Conservation (phyloP, 2,113 vertebrate genomes). For the Desmodus rotundus region DNA sequence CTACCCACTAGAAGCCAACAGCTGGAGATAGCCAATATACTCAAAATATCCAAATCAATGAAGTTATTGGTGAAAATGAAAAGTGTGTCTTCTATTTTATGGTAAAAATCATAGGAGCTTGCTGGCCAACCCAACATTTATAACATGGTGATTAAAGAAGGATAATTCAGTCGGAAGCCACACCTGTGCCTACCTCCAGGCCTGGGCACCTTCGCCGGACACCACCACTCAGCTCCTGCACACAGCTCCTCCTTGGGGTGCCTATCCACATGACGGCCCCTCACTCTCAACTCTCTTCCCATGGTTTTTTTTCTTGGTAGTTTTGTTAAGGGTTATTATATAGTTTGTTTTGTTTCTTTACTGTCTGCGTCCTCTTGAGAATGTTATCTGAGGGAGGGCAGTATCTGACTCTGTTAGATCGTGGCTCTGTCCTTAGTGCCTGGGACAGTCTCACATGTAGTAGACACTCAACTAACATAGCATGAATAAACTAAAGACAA, state of each 20-base stretch:
- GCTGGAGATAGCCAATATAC: too few relatives aligned
- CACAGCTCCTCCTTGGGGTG: rapidly evolving
- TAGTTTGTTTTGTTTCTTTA: not conserved
- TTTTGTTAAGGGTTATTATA: rapidly evolving
- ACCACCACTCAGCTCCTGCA: not conserved
- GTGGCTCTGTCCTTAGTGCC: not conserved
- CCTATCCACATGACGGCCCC: rapidly evolving
- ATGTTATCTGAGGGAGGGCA: not conserved
- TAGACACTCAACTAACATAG: rapidly evolving
- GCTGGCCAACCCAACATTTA: too few relatives aligned
- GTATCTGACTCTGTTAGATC: too few relatives aligned
- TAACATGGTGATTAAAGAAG: not conserved
- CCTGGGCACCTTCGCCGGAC: rapidly evolving
- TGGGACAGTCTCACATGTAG: rapidly evolving
- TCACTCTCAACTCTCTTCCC: not conserved
- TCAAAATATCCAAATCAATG: too few relatives aligned
- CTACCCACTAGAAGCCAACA: too few relatives aligned
- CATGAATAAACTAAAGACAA: not conserved
- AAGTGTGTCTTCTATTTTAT: too few relatives aligned
- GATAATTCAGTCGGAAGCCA: not conserved
- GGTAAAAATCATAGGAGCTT: too few relatives aligned
- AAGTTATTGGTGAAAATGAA: too few relatives aligned
- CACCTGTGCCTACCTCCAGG: rapidly evolving
- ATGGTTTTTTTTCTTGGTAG: not conserved
- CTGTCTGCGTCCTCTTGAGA: not conserved